phyloP scores from a whole-genome alignment of 2,888 invertebrate genomes.

The Aphrophora alni region DNA sequence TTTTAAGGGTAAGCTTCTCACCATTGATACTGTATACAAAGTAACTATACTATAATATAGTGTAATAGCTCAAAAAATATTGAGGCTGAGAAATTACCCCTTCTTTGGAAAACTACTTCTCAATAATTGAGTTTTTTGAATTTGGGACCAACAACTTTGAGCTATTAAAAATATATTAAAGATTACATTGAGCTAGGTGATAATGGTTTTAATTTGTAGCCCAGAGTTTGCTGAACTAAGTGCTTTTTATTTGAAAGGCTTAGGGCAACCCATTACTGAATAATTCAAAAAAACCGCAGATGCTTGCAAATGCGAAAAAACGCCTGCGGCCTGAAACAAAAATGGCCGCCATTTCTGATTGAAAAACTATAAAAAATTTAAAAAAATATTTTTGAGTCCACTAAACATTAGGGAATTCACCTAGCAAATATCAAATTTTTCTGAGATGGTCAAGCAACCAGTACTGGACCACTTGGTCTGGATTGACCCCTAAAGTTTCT shows the following conservation, averaged over 20 bases:
- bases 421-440: neutral
- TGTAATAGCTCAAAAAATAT: conserved; percentile 7
- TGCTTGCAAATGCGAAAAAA: neutral
- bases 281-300: conserved; percentile 2
- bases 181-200: neutral
- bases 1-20: too few species aligned
- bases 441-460: conserved; percentile 16
- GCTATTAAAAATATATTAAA: neutral
- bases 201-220: conserved; percentile 14
- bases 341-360: neutral
- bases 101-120: neutral
- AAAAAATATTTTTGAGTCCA: neutral
- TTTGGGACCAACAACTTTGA: neutral
- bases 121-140: neutral
- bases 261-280: conserved; percentile 10
- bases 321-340: neutral
- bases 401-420: neutral
- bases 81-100: neutral
- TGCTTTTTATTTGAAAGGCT: conserved; percentile 11
- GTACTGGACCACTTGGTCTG: conserved; percentile 3
- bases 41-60: neutral
- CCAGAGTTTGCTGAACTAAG: neutral
- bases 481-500: neutral
- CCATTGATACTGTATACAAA: too few species aligned
- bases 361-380: neutral